These are phyloP conservation scores for Scopus umbretta DNA, from an alignment of 2,113 vertebrate genomes.

Conservation along the genomic window DNA sequence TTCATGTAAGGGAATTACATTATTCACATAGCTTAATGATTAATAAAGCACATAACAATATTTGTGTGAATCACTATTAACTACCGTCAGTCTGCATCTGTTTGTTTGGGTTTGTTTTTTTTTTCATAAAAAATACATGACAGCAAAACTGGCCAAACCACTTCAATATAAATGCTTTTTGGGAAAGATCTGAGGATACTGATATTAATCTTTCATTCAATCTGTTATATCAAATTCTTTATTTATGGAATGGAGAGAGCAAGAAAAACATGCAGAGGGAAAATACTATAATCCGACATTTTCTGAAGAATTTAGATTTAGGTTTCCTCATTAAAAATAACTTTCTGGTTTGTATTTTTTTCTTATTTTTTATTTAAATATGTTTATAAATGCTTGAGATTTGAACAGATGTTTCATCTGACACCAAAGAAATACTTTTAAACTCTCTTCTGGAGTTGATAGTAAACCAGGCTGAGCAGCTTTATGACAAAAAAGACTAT, in stretches of 20 bases:
- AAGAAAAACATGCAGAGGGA: background rate
- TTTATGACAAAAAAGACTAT: background rate
- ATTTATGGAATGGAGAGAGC: background rate
- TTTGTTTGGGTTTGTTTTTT: background rate
- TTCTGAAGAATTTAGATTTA: background rate
- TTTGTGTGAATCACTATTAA: background rate
- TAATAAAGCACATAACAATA: background rate
- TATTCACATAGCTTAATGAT: background rate
- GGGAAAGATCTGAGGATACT: background rate
- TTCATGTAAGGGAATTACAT: background rate
- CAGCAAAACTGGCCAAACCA: background rate
- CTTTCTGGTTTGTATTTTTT: background rate
- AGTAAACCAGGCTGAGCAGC: background rate
- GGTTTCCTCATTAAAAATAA: background rate
- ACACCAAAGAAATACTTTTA: background rate
- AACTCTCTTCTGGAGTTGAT: background rate
- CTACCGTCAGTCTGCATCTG: background rate
- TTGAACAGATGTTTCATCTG: background rate
- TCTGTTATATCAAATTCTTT: background rate
- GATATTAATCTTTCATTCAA: background rate
- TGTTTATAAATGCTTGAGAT: background rate
- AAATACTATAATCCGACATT: background rate
- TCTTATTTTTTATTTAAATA: background rate
- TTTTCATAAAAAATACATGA: background rate
- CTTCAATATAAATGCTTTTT: background rate